Conservation (phyloP, 1,140 invertebrate species). For the Hyles vespertilio region DNA sequence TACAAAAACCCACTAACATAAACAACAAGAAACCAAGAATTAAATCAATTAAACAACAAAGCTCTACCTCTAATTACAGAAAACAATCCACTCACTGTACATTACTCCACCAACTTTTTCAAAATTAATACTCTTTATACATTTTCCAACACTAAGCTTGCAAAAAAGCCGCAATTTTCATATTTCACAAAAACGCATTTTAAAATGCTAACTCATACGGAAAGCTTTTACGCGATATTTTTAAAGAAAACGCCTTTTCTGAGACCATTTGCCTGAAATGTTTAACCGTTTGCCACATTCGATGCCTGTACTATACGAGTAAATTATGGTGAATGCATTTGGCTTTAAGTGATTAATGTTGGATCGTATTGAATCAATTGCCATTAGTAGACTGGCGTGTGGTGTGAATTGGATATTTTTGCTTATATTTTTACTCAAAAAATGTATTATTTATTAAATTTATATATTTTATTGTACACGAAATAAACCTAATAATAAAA, state of each 20-base stretch:
- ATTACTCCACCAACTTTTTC: background rate
- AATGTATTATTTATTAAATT: too few species aligned
- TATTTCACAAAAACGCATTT: conserved; percentile 9
- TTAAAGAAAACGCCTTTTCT: conserved; percentile 1
- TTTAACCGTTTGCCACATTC: conserved; percentile 4
- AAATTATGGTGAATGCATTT: background rate
- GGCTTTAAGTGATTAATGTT: too few species aligned
- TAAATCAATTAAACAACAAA: too few species aligned
- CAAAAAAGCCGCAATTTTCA: background rate
- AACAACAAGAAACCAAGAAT: too few species aligned
- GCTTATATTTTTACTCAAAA: too few species aligned
- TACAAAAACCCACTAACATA: too few species aligned
- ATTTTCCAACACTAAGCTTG: background rate
- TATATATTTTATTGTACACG: too few species aligned
- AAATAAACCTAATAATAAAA: too few species aligned
- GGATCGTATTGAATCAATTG: background rate
- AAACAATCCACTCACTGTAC: too few species aligned
- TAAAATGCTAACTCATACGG: conserved; percentile 19
- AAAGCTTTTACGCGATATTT: conserved; percentile 20
- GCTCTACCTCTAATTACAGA: too few species aligned
- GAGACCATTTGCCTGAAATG: conserved; percentile 7
- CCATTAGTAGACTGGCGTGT: background rate
- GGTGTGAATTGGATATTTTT: too few species aligned
- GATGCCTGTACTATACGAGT: background rate
- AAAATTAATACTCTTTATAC: background rate